Base-by-base conservation (phyloP, 1,140 invertebrate species). In the Orussus abietinus region DNA sequence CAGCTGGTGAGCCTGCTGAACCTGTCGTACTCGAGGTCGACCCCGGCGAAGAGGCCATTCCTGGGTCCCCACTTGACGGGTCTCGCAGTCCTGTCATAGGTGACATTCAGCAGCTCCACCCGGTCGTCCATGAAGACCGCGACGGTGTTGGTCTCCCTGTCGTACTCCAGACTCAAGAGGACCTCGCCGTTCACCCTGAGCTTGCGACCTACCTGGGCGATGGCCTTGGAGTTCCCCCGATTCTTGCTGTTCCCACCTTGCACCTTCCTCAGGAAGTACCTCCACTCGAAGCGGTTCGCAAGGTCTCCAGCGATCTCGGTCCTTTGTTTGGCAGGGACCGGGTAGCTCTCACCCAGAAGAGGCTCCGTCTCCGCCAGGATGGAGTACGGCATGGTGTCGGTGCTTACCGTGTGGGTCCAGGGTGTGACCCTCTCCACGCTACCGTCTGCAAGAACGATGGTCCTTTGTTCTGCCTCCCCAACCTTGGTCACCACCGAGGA, bases 231-330 rank as follows among this genome's bases (percentile, higher is more conserved):
- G 49, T 81, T 81, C 40, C 80, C 77, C 52, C 80, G 74, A 48
- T 77, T 80, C 48, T 75, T 77, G 49, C 75, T 77, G 2, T n/a
- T n/a, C n/a, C n/a, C n/a, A n/a, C 79, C 78, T 52, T 83, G 80
- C 10, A 81, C 68, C 41, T 83, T 81, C 28, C 86, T 66, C 13
- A 90, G 71, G 66, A 91, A 92, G 65, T 96, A 97, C 26, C 91
- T 78, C 93, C 94, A 97, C 72, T 96, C 92, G 47, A 97, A 90
- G 42, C 90, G 78, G 62, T 96, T 96, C 1, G 92, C 88, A 14
- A 95, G 71, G 59, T 95, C 91, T 0, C 89, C 88, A 10, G 86
- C 87, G 17, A 94, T 84, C 68, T 92, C 89, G 0, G 86, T 90
- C 49, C 84, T 82, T 63, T 95, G 90, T 62, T 91, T 91, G 1